Evolutionary conservation across 2,797 vertebrate species (phyloP), one percentile per base, ranked within the genome.

Genomic region (Orientallactaga sibirica): DNA sequence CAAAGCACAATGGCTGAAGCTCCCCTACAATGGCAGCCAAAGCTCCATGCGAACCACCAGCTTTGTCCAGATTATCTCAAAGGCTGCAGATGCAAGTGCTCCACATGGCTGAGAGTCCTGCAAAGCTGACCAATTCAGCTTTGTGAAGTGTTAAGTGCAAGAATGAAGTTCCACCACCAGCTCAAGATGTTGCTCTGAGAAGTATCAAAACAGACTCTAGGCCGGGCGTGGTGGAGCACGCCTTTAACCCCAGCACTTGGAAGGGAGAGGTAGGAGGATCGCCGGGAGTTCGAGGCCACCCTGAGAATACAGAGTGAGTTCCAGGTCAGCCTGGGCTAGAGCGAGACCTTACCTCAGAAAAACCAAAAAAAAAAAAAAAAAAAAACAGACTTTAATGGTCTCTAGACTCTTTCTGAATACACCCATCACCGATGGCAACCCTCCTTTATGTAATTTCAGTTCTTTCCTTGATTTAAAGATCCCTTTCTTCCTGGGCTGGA

Each of bases 1-100:
- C 75, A 5, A 83, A 16, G 61, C 70, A 94, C 94, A 96, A 85
- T 93, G 86, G 79, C 96, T 92, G 95, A 96, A 97, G 78, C 68
- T 7, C n/a, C n/a, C n/a, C 55, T 77, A 90, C 96, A 93, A 67
- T 68, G 79, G 86, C 76, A 52, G 33, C 52, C 66, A 27, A 52
- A 64, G 70, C 52, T 58, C 81, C 48, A 11, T 25, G 68, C 43
- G n/a, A 78, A 14, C 62, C 73, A 5, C 82, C 58, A 58, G 58
- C 68, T 66, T 71, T 52, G 68, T 78, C 73, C 52, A 15, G 19
- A 48, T 84, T 83, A 93, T 79, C 66, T 64, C 76, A 93, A 62
- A 73, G 48, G 64, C 52, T 62, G 7, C 68, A 71, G 91, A 81
- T 16, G 70, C 22, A 0, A 0, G 19, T 78, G 64, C 68, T 43